Conservation (phyloP, 2,113 vertebrate species). For the Leucosticte australis region DNA sequence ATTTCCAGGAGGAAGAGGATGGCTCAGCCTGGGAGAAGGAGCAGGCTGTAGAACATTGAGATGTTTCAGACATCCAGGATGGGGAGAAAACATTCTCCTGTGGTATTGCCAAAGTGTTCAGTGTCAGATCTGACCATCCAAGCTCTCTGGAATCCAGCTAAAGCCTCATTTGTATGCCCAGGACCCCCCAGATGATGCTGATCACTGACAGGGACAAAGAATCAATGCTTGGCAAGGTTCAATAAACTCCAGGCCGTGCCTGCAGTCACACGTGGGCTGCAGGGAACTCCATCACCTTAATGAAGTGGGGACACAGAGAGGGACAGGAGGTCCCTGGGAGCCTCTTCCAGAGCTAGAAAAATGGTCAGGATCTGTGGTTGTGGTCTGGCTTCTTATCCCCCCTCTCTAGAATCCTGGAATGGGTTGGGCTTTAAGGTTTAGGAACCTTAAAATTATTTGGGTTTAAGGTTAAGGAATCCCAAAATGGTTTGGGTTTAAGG, state of each 20-base stretch:
- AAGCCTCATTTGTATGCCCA: background rate
- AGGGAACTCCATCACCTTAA: background rate
- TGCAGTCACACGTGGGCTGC: background rate
- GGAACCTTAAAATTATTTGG: background rate
- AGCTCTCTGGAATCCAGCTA: background rate
- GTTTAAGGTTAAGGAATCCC: background rate
- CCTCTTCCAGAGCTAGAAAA: background rate
- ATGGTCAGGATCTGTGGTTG: background rate
- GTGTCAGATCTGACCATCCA: background rate
- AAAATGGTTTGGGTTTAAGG: background rate
- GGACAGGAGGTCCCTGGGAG: background rate
- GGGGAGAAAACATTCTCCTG: background rate
- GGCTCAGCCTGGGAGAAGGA: background rate
- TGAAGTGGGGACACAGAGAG: background rate
- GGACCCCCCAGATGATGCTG: rapidly evolving
- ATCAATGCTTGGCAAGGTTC: background rate
- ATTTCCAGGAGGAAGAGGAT: background rate
- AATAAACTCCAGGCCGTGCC: background rate
- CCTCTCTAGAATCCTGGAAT: background rate
- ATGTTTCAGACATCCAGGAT: background rate
- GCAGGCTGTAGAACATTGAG: background rate
- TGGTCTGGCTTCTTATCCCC: background rate
- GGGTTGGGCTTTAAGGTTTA: background rate
- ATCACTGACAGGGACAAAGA: background rate
- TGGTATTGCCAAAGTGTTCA: background rate